Evolutionary conservation across 2,797 vertebrate genomes (phyloP), one percentile per base, ranked within the genome.

Genomic region (Astyanax mexicanus): DNA sequence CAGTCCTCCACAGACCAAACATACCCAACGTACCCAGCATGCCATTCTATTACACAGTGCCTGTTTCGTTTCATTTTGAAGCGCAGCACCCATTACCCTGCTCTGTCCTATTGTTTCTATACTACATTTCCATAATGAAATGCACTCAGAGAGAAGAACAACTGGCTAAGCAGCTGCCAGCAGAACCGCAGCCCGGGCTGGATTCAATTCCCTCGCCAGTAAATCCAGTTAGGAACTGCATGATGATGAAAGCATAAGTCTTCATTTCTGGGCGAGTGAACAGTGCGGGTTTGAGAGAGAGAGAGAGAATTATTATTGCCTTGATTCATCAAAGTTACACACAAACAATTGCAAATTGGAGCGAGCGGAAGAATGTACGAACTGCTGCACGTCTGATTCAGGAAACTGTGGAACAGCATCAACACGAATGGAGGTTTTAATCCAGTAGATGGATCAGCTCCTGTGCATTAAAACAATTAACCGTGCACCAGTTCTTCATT

Each of bases 61-160:
- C 15, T 49, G 38, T 68, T 47, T 49, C 45, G 49, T 69, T 75
- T 69, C 65, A 52, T 75, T 75, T 42, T 76, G 44, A 69, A 61
- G 60, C 45, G 62, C 25, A 60, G 72, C 44, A n/a, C 49, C 49
- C 44, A 21, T 38, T 19, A 44, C 29, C 35, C 27, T 37, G 60
- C 51, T 69, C 69, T 29, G 25, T 64, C 47, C 44, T 35, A 55
- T 64, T 45, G 51, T 70, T 66, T 17, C 62, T 62, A 45, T 54
- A 52, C 40, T 35, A 35, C 66, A 76, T 76, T 69, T 69, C 49
- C 74, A 76, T 76, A 76, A 76, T 76, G 74, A 76, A 69, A 69
- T 69, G 45, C 54, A 51, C 45, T 11, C 32, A 23, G 45, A 77
- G 42, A 66, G 54, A 42, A 54, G 58, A 62, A 64, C 55, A 75